Evolutionary conservation across 2,797 vertebrate genomes (phyloP), one percentile per base, ranked within the genome.

Genomic region (Ctenopoma kingsleyae): DNA sequence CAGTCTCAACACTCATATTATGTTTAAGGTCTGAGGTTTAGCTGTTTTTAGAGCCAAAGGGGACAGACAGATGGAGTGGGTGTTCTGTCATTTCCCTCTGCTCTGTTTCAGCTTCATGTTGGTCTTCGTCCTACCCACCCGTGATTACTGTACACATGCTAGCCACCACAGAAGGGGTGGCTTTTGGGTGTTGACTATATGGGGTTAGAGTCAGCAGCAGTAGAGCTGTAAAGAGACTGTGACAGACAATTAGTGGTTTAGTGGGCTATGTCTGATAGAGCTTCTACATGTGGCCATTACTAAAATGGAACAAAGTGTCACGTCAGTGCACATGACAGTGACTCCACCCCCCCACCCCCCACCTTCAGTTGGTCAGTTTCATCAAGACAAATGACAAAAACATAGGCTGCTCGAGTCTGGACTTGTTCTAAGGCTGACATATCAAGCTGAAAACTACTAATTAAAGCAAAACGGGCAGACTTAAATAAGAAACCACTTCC

Each of bases 281-380:
- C 69, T 76, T 87, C 85, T 75, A 82, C 80, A 89, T 89, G 88
- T 90, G 88, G 87, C 76, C 69, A 23, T 17, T 80, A 72, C 87
- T 53, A 71, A 85, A 90, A 88, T 83, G 80, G 84, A 89, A 73
- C 32, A 0, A 11, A 63, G 47, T 30, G 22, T 80, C 80, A 75
- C 67, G 10, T 59, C 40, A 54, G 41, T 5, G 74, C 71, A 35
- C 52, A 72, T 68, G 70, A 73, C 51, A 23, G 17, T 1, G 25
- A 50, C 46, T 27, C 12, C 8, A 3, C 41, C 51, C 53, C 53
- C 16, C 44, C 53, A 50, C 52, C 40, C 27, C 35, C 13, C 6
- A 38, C 25, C 41, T 80, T 66, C 44, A 58, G 50, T 76, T 30
- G 48, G 19, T 54, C 53, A 6, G 13, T 19, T 4, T 40, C 54